Evolutionary conservation across 1,140 invertebrate species (phyloP).

Genomic region (Nasonia longicornis): DNA sequence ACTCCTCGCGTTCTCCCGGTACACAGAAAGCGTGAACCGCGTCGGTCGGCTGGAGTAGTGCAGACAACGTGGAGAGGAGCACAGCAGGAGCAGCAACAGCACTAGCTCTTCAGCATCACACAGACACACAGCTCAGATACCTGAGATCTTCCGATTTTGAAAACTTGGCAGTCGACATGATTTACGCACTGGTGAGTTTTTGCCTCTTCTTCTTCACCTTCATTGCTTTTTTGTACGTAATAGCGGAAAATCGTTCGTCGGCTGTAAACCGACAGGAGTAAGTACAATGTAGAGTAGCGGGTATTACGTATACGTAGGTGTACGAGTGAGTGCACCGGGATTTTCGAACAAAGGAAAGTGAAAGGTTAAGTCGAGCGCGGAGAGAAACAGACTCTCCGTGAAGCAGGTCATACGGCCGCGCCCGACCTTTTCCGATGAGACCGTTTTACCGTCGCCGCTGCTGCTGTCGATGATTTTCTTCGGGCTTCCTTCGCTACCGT

Average conservation of each 20-base stretch:
- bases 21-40: conserved; percentile 58
- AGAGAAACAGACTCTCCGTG: conserved; percentile 23
- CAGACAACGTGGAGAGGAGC: conserved; percentile 39
- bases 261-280: not conserved
- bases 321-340: not conserved
- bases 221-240: not conserved
- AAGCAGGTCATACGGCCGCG: conserved; percentile 50
- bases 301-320: not conserved
- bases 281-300: not conserved
- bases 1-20: conserved; percentile 64
- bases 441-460: not conserved
- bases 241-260: too few species aligned
- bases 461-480: too few species aligned
- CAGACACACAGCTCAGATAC: too few species aligned
- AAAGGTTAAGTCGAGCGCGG: conserved; percentile 55
- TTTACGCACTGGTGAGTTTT: conserved; percentile 55
- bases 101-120: conserved; percentile 51
- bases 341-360: conserved; percentile 64
- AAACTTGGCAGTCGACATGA: conserved; percentile 43
- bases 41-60: conserved; percentile 44
- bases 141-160: conserved; percentile 25
- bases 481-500: too few species aligned
- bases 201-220: not conserved
- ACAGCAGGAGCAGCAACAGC: conserved; percentile 35
- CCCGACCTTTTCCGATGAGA: conserved; percentile 43